phyloP scores from a whole-genome alignment of 2,888 invertebrate genomes.

The Dysmachus trigonus region DNA sequence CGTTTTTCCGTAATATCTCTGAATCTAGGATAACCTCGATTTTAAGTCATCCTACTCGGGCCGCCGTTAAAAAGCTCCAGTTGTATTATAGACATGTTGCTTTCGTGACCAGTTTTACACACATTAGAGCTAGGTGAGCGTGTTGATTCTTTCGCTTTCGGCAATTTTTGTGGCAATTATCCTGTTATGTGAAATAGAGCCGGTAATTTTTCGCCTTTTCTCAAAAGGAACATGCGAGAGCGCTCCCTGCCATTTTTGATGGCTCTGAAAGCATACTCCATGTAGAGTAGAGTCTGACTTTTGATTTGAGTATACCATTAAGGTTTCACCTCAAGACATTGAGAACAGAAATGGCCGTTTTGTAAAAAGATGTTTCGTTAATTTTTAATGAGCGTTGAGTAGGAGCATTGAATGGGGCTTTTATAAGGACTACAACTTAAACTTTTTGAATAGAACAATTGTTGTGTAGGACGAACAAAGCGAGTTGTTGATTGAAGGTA shows the following conservation, averaged over 20 bases:
- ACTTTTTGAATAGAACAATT: background rate
- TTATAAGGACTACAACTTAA: background rate
- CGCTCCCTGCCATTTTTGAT: background rate
- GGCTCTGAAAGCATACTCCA: background rate
- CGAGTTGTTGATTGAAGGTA: no score
- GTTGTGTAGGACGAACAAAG: background rate
- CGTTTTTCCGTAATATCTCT: background rate
- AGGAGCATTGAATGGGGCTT: background rate
- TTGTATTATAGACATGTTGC: background rate
- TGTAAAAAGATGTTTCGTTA: background rate
- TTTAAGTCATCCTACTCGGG: background rate
- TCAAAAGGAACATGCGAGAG: background rate
- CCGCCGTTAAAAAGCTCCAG: background rate
- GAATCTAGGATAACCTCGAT: background rate
- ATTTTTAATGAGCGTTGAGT: background rate
- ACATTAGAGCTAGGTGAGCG: background rate
- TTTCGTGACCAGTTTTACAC: background rate
- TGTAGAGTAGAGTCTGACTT: background rate
- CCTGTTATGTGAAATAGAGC: background rate
- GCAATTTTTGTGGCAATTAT: conserved; percentile 7
- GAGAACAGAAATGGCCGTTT: background rate
- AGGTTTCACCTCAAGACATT: background rate
- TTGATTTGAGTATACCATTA: background rate
- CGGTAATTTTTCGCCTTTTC: background rate
- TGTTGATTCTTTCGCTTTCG: background rate